A percentile compares a stretch with the other conserved stretches of the same genome.
These are phyloP conservation scores for Phainopepla nitens DNA, from an alignment of 2,113 vertebrate species.

Conservation along the genomic window DNA sequence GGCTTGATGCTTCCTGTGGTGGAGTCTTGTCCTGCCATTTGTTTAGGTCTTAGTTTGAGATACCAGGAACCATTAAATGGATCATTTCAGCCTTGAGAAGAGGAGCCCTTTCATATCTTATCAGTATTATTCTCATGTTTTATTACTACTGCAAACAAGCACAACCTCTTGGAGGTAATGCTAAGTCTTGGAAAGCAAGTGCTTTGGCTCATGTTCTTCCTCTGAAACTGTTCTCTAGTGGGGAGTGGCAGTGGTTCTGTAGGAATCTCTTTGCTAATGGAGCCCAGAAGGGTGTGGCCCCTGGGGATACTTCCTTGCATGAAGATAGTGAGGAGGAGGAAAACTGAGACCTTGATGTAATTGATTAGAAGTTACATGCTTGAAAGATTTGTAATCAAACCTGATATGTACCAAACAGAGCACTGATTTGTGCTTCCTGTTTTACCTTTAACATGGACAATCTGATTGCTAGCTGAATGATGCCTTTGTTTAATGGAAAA, in stretches of 20 bases:
- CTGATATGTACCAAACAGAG: background rate
- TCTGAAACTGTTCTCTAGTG: background rate
- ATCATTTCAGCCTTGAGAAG: background rate
- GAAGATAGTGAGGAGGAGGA: background rate
- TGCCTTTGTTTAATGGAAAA: conserved; percentile 37
- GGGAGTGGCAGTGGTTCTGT: background rate
- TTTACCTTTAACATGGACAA: background rate
- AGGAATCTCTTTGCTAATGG: background rate
- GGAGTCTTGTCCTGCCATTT: background rate
- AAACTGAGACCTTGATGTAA: background rate
- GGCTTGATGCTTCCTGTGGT: background rate
- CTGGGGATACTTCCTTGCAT: background rate
- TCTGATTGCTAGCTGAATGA: conserved; percentile 26
- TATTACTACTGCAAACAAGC: background rate
- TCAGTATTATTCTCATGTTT: background rate
- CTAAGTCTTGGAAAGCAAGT: background rate
- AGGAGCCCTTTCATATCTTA: background rate
- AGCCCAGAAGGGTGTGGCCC: background rate
- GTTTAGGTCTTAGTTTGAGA: background rate
- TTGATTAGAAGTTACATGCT: background rate
- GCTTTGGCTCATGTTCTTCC: background rate
- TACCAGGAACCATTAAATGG: background rate
- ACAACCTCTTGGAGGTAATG: background rate
- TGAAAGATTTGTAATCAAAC: conserved; percentile 34
- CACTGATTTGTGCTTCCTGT: conserved; percentile 8